These are phyloP conservation scores for Nymphalis urticae DNA, from an alignment of 2,888 invertebrate genomes.

Conservation along the genomic window DNA sequence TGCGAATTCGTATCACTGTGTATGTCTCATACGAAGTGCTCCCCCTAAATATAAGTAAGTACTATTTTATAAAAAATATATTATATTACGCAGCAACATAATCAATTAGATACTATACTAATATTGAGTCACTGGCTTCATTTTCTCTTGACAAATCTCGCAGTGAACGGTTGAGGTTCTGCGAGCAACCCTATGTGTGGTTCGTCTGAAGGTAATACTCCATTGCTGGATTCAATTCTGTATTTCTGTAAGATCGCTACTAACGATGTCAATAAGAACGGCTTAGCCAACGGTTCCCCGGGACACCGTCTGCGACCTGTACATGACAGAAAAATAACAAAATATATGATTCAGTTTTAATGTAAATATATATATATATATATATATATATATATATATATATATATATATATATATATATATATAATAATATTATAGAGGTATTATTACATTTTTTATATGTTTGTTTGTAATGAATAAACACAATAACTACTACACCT, in stretches of 20 bases:
- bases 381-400: not conserved
- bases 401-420: not conserved
- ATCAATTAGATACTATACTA: too few species aligned
- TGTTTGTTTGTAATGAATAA: too few species aligned
- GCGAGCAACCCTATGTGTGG: conserved; percentile 57
- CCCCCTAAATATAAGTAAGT: too few species aligned
- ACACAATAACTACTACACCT: too few species aligned
- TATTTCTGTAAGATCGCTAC: conserved; percentile 80
- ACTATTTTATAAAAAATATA: too few species aligned
- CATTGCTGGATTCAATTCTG: conserved; percentile 51
- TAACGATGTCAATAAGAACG: conserved; percentile 81
- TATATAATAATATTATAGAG: too few species aligned
- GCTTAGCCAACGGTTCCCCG: conserved; percentile 83
- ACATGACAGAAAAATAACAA: conserved; percentile 41
- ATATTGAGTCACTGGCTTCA: not conserved
- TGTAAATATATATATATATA: not conserved
- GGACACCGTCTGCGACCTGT: conserved; percentile 83
- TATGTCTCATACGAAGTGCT: too few species aligned
- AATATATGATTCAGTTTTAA: not conserved
- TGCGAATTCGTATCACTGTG: too few species aligned
- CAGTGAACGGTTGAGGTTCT: conserved; percentile 44
- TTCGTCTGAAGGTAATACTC: conserved; percentile 51
- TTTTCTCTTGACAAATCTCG: conserved; percentile 26
- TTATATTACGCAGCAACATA: too few species aligned
- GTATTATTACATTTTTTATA: too few species aligned